These are phyloP conservation scores for Drosophila anomalata DNA, from an alignment of 2,888 invertebrate genomes.

Conservation along the genomic window DNA sequence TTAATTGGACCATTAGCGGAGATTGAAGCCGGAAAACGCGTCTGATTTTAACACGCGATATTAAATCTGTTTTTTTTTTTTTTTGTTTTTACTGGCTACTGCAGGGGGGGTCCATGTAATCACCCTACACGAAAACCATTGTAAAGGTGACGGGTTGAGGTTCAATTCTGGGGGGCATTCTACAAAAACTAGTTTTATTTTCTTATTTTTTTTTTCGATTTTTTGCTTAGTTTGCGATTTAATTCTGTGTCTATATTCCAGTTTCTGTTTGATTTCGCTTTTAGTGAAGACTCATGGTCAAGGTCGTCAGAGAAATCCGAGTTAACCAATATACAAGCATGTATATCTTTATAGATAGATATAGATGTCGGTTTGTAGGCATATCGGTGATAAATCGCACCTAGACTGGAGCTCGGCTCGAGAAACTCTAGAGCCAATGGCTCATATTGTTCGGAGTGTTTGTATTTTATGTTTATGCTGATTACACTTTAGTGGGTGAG, in stretches of 20 bases:
- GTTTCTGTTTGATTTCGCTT: conserved; percentile 39
- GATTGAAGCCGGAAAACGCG: conserved; percentile 9
- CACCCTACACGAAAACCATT: conserved; percentile 20
- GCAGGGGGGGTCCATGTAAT: background rate
- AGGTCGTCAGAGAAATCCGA: conserved; percentile 48
- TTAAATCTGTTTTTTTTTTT: background rate
- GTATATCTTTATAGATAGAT: conserved; percentile 11
- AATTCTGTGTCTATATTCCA: conserved; percentile 11
- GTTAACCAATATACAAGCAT: conserved; percentile 27
- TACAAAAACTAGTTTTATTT: conserved; percentile 22
- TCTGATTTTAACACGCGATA: conserved; percentile 21
- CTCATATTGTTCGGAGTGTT: background rate
- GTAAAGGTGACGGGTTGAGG: conserved; percentile 19
- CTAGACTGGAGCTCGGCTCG: conserved; percentile 18
- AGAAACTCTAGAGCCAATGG: background rate
- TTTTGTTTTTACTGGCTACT: background rate
- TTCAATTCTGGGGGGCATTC: conserved; percentile 8
- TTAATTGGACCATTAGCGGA: conserved; percentile 11
- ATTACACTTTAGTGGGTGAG: conserved; percentile 21
- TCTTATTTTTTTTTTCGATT: conserved; percentile 11
- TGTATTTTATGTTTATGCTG: conserved; percentile 35
- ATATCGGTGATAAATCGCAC: conserved; percentile 31
- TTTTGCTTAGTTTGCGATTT: conserved; percentile 26
- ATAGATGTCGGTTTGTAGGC: background rate
- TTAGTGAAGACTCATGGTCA: conserved; percentile 65